phyloP scores from a whole-genome alignment of 2,113 vertebrate genomes.

The Centropristis striata region DNA sequence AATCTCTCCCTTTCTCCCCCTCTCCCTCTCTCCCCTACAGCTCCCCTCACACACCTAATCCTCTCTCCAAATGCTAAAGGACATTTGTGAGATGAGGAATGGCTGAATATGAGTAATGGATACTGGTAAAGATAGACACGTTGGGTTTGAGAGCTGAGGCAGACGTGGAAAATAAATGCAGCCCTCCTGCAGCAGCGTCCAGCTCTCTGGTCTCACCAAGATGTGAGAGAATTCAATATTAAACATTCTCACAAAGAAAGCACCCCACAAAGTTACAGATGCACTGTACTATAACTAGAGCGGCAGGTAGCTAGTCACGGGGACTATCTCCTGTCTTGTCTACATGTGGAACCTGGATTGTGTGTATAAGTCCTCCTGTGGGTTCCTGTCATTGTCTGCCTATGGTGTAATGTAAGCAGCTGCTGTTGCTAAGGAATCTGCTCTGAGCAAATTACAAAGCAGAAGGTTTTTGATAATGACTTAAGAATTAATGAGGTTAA shows the following conservation, averaged over 20 bases:
- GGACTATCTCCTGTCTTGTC: conserved; percentile 8
- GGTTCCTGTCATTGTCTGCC: neutral
- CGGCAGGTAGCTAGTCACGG: neutral
- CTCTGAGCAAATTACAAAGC: conserved; percentile 8
- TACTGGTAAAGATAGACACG: conserved; percentile 48
- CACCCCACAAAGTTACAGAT: conserved; percentile 22
- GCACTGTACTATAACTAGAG: conserved; percentile 1
- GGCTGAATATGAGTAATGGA: conserved; percentile 58
- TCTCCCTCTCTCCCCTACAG: neutral
- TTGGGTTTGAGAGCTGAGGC: conserved; percentile 40
- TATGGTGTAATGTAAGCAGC: neutral
- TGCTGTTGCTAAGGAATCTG: neutral
- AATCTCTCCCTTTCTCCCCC: neutral
- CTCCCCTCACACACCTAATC: conserved; percentile 1
- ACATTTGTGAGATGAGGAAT: conserved; percentile 55
- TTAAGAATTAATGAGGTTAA: neutral
- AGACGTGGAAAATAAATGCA: conserved; percentile 11
- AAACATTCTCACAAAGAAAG: conserved; percentile 22
- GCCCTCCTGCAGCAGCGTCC: conserved; percentile 40
- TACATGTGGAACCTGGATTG: conserved; percentile 11
- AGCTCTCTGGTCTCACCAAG: conserved; percentile 23
- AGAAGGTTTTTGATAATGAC: conserved; percentile 1
- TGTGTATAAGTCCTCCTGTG: neutral
- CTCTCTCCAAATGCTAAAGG: conserved; percentile 47
- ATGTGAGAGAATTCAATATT: conserved; percentile 37